phyloP scores from a whole-genome alignment of 2,797 vertebrate species.

The Hirundo rustica region DNA sequence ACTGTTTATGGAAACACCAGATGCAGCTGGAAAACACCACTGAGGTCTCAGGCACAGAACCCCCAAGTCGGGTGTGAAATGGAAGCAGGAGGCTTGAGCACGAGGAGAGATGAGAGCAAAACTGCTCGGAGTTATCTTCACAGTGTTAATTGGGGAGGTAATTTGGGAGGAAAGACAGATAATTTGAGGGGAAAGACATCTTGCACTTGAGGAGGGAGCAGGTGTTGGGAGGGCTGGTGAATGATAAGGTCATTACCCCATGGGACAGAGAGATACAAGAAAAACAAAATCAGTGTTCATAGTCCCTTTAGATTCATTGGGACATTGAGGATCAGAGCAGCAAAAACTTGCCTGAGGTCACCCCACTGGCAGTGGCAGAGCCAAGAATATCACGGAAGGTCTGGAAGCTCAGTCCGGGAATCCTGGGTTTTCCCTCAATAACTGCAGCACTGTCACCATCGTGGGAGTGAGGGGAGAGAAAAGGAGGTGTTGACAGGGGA shows the following conservation, averaged over 20 bases:
- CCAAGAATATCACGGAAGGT: background rate
- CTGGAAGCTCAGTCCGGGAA: background rate
- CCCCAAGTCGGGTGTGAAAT: background rate
- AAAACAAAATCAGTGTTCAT: background rate
- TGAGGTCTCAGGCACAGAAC: background rate
- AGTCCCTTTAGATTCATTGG: fast-evolving
- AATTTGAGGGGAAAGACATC: background rate
- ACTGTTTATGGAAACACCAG: background rate
- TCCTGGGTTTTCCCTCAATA: background rate
- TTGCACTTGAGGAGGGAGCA: background rate
- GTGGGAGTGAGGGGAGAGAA: background rate
- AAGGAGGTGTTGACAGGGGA: background rate
- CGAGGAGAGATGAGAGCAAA: background rate
- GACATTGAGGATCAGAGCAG: background rate
- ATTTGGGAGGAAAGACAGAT: background rate
- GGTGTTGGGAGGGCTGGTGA: background rate
- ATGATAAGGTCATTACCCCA: background rate
- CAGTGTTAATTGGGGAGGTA: background rate
- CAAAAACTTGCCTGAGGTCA: background rate
- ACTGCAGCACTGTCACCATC: fast-evolving
- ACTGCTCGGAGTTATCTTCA: background rate
- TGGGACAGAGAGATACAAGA: background rate
- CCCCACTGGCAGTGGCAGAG: background rate
- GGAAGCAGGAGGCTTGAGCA: background rate
- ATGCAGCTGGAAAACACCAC: background rate